Base-by-base conservation (phyloP, 2,113 vertebrate genomes). In the Nothocercus nigrocapillus region DNA sequence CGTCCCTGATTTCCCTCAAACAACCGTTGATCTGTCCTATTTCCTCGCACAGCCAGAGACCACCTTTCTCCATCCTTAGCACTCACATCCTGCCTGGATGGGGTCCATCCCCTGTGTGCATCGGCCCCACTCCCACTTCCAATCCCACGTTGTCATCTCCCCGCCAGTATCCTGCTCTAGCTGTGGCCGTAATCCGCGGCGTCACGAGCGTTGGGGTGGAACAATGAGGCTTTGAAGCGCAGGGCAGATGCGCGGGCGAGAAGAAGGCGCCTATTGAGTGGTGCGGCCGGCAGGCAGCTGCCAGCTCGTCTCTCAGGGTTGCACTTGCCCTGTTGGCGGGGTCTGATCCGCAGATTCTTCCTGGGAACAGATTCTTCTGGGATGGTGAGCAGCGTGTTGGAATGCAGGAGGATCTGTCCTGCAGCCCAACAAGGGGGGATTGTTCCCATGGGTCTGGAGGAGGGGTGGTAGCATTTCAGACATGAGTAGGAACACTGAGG, bases 131-230 rank as follows among this genome's bases (percentile, higher is more conserved):
- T 88, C 32, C 56, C 79, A 40, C 7, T 67, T 34, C 30, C n/a
- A 63, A 4, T 12, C 59, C 59, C 70, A 47, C 9, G 47, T 21
- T 20, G 47, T 47, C 47, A 21, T 47, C 8, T 19, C 47, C 47
- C 19, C 47, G 47, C 47, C 20, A 4, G 42, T 63, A 40, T 21
- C 44, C 32, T 4, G 68, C 3, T 3, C 28, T 58, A 34, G 56
- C 0, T 5, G 49, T 34, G 2, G 5, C 38, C 27, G 27, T 34
- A 82, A 91, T 78, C 44, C 45, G 1, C 0, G 1, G 73, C 25
- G 11, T 13, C 30, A 1, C 6, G 69, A 70, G 69, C 2, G 7
- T 32, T 3, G 18, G 1, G 13, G 51, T 63, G 45, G 7, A 78
- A 91, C 88, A 93, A 75, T 21, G 32, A 0, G 1, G 70, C 85